Base-by-base conservation (phyloP, 2,888 invertebrate genomes). In the Himalopsyche japonica region DNA sequence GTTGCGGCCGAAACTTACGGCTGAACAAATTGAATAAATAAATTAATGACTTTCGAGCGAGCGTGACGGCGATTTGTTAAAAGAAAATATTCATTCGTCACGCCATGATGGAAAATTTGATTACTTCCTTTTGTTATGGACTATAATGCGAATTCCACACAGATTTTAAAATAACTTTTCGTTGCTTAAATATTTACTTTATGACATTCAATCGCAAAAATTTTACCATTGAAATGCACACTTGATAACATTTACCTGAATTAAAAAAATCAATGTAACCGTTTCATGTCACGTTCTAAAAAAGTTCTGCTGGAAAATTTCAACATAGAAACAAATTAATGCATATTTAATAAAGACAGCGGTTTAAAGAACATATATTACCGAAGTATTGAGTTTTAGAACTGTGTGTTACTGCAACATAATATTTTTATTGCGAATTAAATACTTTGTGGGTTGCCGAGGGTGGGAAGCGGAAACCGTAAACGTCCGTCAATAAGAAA, bases 81-180 rank as follows among this genome's bases (percentile, higher is more conserved):
- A 27, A 70, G 70, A 70, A 70, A 70, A 70, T 70, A 70, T 70
- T 70, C 70, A 70, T 70, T 70, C 70, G 70, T 70, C 70, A 70
- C 70, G 70, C 70, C 70, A 70, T 70, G 70, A 70, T 70, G 70
- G 70, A 70, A 70, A 70, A 70, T 70, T 70, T 70, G 70, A 70
- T 70, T 70, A 70, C 27, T 70, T 70, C 70, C 70, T 12, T 70
- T 70, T 70, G 70, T 70, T 70, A 70, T 70, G 30, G 70, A 20
- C 70, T 27, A 15, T 70, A 70, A 70, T 70, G 70, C 30, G 30
- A 70, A 70, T 70, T 70, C 70, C 70, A 10, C 70, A 70, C 27
- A 70, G 27, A 10, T 15, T 70, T 70, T 70, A 27, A 70, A 70
- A 15, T 70, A 5, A 24, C 12, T 3, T 70, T 70, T 70, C 70